A percentile compares a stretch with the other conserved stretches of the same genome.
Evolutionary conservation across 2,888 invertebrate genomes (phyloP).

Genomic region (Heteropelma amictum): DNA sequence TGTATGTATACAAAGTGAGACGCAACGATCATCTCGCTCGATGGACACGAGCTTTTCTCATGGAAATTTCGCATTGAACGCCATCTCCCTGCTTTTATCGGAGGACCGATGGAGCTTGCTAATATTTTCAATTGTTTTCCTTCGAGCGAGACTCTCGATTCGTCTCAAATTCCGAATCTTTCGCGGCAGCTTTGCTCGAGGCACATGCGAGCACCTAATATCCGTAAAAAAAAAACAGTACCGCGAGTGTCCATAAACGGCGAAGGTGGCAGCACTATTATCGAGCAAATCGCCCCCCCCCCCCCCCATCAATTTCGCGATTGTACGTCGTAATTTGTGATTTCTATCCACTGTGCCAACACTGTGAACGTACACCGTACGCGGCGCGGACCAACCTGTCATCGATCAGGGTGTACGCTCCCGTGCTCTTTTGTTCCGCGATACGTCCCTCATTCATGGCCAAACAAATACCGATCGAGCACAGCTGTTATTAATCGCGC

Average conservation of each 20-base stretch:
- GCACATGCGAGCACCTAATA: constrained; percentile 53
- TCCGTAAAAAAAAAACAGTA: constrained; percentile 33
- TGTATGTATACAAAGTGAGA: too few relatives aligned
- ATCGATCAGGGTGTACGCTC: too few relatives aligned
- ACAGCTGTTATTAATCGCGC: neutral
- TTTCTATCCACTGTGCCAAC: constrained; percentile 16
- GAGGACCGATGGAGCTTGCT: too few relatives aligned
- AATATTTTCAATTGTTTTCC: too few relatives aligned
- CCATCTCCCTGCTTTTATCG: too few relatives aligned
- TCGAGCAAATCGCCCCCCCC: neutral
- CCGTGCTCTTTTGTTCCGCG: constrained; percentile 1
- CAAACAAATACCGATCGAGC: constrained; percentile 9
- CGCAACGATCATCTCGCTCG: too few relatives aligned
- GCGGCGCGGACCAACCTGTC: neutral
- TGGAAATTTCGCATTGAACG: too few relatives aligned
- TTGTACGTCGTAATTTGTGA: constrained; percentile 17
- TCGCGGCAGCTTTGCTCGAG: constrained; percentile 66
- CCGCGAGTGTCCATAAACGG: constrained; percentile 24
- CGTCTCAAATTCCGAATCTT: too few relatives aligned
- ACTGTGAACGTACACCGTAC: constrained; percentile 4
- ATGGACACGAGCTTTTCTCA: too few relatives aligned
- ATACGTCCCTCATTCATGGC: neutral
- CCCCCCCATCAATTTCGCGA: neutral
- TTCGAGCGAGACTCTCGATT: too few relatives aligned
- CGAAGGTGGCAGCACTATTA: neutral